Evolutionary conservation across 2,113 vertebrate genomes (phyloP).

Genomic region (Gadus macrocephalus): DNA sequence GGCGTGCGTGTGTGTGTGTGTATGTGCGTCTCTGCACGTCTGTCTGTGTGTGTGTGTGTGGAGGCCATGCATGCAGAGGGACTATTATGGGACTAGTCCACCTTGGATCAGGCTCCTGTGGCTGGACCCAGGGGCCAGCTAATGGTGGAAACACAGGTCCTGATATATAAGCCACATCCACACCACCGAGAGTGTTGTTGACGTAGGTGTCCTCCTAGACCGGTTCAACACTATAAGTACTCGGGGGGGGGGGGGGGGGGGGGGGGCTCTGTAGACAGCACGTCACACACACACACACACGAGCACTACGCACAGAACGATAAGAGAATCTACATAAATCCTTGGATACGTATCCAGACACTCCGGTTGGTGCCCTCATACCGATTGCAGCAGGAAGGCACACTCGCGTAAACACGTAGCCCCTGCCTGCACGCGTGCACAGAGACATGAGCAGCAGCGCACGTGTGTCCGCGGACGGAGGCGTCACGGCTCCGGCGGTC

Average conservation of each 20-base stretch:
- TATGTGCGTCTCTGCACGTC: background rate
- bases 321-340: background rate
- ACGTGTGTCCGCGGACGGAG: slow-evolving; percentile 11
- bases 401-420: background rate
- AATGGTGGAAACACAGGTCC: slow-evolving; percentile 59
- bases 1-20: background rate
- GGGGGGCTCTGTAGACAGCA: too few relatives aligned
- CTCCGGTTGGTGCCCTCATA: background rate
- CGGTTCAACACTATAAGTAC: slow-evolving; percentile 10
- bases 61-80: slow-evolving; percentile 18
- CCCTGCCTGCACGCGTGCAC: background rate
- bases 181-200: slow-evolving; percentile 48
- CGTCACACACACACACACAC: slow-evolving; percentile 7
- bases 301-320: slow-evolving; percentile 10
- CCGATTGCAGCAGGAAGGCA: background rate
- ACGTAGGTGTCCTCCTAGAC: slow-evolving; percentile 37
- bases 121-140: slow-evolving; percentile 36
- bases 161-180: slow-evolving; percentile 48
- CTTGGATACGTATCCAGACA: slow-evolving; percentile 20
- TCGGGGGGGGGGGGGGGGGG: background rate
- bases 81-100: slow-evolving; percentile 18
- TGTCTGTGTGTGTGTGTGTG: slow-evolving; percentile 4
- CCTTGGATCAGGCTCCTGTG: slow-evolving; percentile 12
- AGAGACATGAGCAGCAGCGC: background rate
- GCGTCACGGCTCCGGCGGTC: slow-evolving; percentile 43